A percentile compares a stretch with the other conserved stretches of the same genome.
Conservation (phyloP, 2,797 vertebrate species). For the Manis pentadactyla region DNA sequence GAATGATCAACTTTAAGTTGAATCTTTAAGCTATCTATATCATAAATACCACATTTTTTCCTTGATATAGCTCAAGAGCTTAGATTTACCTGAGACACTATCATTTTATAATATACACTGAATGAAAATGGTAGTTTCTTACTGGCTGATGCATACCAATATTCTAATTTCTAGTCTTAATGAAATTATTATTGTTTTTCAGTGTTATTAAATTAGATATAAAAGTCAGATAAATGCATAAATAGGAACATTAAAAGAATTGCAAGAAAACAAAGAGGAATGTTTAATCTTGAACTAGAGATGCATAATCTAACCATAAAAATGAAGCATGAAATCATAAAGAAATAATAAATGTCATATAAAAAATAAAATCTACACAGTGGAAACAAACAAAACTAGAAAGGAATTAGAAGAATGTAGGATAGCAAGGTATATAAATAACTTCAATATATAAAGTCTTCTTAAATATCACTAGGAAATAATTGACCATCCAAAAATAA, state of each 20-base stretch:
- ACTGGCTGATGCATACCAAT: not conserved
- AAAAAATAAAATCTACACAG: not conserved
- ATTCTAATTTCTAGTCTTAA: not conserved
- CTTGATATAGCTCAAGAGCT: not conserved
- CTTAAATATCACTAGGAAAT: not conserved
- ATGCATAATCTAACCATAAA: not conserved
- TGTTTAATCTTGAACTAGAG: not conserved
- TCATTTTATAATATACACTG: constrained; percentile 41
- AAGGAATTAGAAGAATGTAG: not conserved
- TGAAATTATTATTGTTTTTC: not conserved
- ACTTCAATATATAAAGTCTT: not conserved
- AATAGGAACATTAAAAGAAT: not conserved
- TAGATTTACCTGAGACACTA: not conserved
- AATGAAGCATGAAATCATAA: not conserved
- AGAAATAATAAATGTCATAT: not conserved
- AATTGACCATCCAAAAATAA: not conserved
- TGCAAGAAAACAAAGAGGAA: not conserved
- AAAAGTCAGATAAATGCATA: not conserved
- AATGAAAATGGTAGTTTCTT: not conserved
- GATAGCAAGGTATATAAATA: not conserved
- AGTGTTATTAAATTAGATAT: not conserved
- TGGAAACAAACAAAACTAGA: constrained; percentile 5
- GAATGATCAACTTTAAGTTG: not conserved
- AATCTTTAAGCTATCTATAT: not conserved
- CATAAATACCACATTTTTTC: constrained; percentile 11